Conservation (phyloP, 2,797 vertebrate species). For the Limnodromus scolopaceus region DNA sequence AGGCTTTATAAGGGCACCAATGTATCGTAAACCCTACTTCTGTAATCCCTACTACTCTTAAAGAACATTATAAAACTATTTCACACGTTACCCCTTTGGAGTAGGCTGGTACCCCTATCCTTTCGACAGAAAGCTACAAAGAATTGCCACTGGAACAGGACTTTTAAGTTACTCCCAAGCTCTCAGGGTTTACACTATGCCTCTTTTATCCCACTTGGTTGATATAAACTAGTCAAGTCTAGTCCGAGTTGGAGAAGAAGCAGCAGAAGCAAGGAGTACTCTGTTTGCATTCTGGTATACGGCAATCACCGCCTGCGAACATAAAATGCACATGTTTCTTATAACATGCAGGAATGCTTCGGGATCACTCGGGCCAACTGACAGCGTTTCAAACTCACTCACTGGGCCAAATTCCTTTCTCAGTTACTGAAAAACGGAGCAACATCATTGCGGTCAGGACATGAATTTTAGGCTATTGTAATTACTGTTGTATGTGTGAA, state of each 20-base stretch:
- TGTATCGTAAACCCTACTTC: not conserved
- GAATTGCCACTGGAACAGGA: not conserved
- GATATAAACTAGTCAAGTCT: not conserved
- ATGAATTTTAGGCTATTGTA: not conserved
- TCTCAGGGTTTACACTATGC: not conserved
- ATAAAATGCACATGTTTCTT: conserved; percentile 11
- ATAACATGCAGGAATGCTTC: conserved; percentile 14
- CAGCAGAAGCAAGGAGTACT: not conserved
- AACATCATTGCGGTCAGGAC: not conserved
- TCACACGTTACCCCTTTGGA: not conserved
- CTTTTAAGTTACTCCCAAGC: not conserved
- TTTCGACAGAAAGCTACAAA: not conserved
- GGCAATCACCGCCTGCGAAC: fast-evolving
- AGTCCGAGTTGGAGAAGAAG: not conserved
- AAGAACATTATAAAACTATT: not conserved
- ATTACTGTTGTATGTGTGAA: not conserved
- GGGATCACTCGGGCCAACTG: not conserved
- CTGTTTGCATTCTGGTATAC: not conserved
- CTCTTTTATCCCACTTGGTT: not conserved
- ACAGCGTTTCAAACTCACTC: not conserved
- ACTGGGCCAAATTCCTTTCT: conserved; percentile 26
- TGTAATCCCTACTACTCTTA: not conserved
- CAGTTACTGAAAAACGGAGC: conserved; percentile 5
- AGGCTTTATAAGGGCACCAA: not conserved
- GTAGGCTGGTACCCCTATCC: not conserved